A percentile compares a stretch with the other conserved stretches of the same genome.
Conservation (phyloP, 2,888 invertebrate species). For the Graphium colonna region DNA sequence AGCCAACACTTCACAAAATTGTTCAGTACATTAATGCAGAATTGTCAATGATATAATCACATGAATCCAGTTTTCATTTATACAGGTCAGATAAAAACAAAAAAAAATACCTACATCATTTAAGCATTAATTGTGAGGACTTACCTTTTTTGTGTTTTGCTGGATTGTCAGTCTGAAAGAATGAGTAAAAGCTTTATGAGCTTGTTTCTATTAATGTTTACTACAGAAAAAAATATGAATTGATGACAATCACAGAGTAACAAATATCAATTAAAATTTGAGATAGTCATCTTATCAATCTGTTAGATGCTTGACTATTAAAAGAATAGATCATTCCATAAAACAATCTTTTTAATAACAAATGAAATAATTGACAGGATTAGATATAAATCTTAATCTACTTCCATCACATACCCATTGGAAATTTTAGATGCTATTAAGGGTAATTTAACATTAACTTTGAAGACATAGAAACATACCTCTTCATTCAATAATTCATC, state of each 20-base stretch:
- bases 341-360: constrained; percentile 12
- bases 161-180: constrained; percentile 79
- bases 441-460: constrained; percentile 59
- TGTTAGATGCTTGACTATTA: constrained; percentile 48
- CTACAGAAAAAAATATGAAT: not conserved
- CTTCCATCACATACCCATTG: constrained; percentile 64
- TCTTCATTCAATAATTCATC: constrained; percentile 90
- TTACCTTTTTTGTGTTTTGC: constrained; percentile 79
- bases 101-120: constrained; percentile 2
- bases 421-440: constrained; percentile 42
- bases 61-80: constrained; percentile 2
- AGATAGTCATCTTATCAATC: constrained; percentile 20
- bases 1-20: constrained; percentile 33
- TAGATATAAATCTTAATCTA: constrained; percentile 46
- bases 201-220: not conserved
- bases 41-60: constrained; percentile 10
- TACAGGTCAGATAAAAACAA: not conserved
- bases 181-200: constrained; percentile 19
- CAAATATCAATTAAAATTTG: constrained; percentile 5
- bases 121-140: constrained; percentile 33
- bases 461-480: constrained; percentile 81
- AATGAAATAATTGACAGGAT: constrained; percentile 30
- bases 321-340: constrained; percentile 39
- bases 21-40: constrained; percentile 11
- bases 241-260: not conserved